Evolutionary conservation across 2,797 vertebrate genomes (phyloP), one percentile per base, ranked within the genome.

Genomic region (Rhinophrynus dorsalis): DNA sequence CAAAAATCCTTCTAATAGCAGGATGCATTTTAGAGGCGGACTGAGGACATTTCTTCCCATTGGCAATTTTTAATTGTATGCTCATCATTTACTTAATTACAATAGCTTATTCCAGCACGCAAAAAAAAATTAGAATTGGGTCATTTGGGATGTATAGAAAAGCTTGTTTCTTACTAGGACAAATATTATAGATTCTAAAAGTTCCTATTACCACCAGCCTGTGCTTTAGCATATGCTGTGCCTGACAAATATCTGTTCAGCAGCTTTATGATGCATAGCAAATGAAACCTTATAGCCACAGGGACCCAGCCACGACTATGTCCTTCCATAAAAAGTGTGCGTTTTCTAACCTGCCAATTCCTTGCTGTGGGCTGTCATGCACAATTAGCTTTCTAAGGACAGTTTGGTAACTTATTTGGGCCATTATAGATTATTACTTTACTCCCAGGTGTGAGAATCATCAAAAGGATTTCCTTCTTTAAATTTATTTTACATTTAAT

Each of bases 371-470:
- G 90, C 85, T 76, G 87, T 89, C 85, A 86, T 74, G 89, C 83
- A 84, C 90, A 89, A 91, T 92, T 92, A 88, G 85, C 77, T 88
- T 87, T 86, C 84, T 86, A 91, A 92, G 87, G 85, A 87, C 83
- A 88, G 88, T 87, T 88, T 84, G 92, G 89, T 90, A 88, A 93
- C 80, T 87, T 89, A 89, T 88, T 87, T 84, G 80, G 80, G 86
- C 86, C 84, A 89, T 90, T 87, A 90, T 86, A 82, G 83, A 84
- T 77, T 83, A 85, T 86, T 89, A 85, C 81, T 84, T 84, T 80
- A 78, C 88, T 85, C 87, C 82, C 83, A 83, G 86, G 81, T 84
- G 86, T 88, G 87, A 89, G 84, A 80, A 72, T 78, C 83, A 83
- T 87, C 82, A 78, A 55, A 44, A 87, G 89, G 86, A 85, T 44